Evolutionary conservation across 2,888 invertebrate species (phyloP), one percentile per base, ranked within the genome.

Genomic region (Caenorhabditis sp.): DNA sequence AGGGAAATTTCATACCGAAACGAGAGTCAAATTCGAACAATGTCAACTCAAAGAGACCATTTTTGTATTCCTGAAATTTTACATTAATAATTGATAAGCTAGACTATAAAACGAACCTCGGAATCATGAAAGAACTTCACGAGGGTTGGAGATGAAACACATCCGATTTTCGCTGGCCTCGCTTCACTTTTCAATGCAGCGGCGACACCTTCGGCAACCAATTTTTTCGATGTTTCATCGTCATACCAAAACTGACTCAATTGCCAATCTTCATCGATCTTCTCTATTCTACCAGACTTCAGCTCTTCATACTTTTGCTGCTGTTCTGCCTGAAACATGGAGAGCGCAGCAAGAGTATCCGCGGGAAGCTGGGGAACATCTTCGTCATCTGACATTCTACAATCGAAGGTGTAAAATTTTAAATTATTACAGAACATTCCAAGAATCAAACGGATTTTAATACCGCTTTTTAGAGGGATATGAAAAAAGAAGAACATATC

Each of bases 211-310:
- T 87, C 87, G 4, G 59, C 31, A 19, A 85, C 85, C 24, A 87
- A 38, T 16, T 73, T 81, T 47, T 74, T 58, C 54, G 96, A 95
- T 0, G 98, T 98, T 3, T 94, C 93, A 51, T 96, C 95, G 90
- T 95, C 95, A 92, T 98, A 98, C 98, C 98, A 98, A 94, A 98
- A 98, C 93, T 98, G 98, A 92, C 75, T 75, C 58, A 75, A 44
- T 38, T 88, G 89, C 89, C 89, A 89, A 76, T 89, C 86, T 80
- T 89, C 89, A 51, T 85, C 81, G 24, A 88, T 75, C 51, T 75
- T 70, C 14, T 58, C 75, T 14, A 49, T 61, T n/a, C 47, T 75
- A 61, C 76, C 82, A 26, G 26, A 41, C 19, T 70, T 59, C 19
- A 73, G 26, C 19, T 76, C 63, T 41, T 59, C 73, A 16, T 54